Base-by-base conservation (phyloP, 2,113 vertebrate genomes). In the Lophochroa leadbeateri region DNA sequence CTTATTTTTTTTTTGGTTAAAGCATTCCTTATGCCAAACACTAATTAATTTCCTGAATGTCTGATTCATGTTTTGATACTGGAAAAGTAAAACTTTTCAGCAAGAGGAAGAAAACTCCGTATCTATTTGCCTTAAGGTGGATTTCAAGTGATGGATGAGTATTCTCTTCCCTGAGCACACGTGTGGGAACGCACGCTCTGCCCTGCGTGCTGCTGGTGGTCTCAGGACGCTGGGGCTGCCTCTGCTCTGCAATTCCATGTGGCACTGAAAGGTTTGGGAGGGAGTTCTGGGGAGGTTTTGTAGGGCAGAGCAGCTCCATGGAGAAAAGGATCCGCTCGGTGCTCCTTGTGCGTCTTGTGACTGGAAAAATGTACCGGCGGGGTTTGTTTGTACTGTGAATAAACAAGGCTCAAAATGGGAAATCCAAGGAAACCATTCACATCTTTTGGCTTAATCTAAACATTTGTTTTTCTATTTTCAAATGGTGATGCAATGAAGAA, bases 371-470 rank as follows among this genome's bases (percentile, higher is more conserved):
- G 57, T 91, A 86, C 86, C 61, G 16, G 52, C 7, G 20, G 70
- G 91, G 46, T 72, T 8, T 70, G n/a, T 81, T 43, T 87, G 92
- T 91, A 92, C 74, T 90, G 87, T 64, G 78, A 91, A 96, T 89
- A 86, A 94, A 68, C 33, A 24, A 49, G 60, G 80, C 79, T 70
- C 13, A 13, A 7, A 85, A 61, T 55, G 33, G 24, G 11, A 17
- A 37, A 25, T 28, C 4, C 5, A 3, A 69, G 8, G 17, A 47
- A 91, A 86, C 65, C 35, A 81, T 29, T 83, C 53, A 6, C 50
- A 55, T 58, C 53, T 84, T 69, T 50, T 50, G 88, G 82, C 63
- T 94, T 96, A 81, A 25, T 35, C 76, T 29, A 68, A 83, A 86
- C 21, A 58, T 68, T 63, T 79, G 58, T 6, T 50, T 88, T 93